Conservation (phyloP, 1,140 invertebrate species). For the Drosophila suzukii region DNA sequence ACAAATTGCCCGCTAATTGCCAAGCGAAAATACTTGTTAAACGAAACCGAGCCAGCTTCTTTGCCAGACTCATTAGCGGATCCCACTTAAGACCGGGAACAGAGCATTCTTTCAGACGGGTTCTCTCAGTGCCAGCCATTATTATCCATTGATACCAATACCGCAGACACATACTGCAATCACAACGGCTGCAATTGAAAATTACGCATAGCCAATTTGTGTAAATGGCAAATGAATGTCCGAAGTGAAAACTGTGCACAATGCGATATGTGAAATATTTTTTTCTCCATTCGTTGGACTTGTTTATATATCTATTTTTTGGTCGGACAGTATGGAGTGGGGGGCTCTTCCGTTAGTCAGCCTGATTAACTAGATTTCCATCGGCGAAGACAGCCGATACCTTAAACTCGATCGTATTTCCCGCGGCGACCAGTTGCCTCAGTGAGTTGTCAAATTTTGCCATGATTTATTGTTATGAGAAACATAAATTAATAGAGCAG, state of each 20-base stretch:
- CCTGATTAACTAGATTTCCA: conserved; percentile 45
- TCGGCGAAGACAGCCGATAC: conserved; percentile 10
- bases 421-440: background rate
- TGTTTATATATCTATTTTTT: conserved; percentile 1
- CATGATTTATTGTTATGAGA: conserved; percentile 24
- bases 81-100: conserved; percentile 17
- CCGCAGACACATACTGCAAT: background rate
- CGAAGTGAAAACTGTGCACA: conserved; percentile 59
- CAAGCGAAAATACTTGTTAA: conserved; percentile 61
- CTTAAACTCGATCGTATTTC: conserved; percentile 7
- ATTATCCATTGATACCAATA: conserved; percentile 8
- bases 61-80: conserved; percentile 38
- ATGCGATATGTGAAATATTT: conserved; percentile 31
- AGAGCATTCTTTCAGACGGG: conserved; percentile 21
- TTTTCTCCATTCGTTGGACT: conserved; percentile 37
- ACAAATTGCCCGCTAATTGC: conserved; percentile 58
- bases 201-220: conserved; percentile 58
- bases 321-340: background rate
- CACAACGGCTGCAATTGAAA: conserved; percentile 55
- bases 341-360: conserved; percentile 59
- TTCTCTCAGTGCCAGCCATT: conserved; percentile 9
- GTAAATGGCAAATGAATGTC: conserved; percentile 51
- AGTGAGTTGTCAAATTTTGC: conserved; percentile 23
- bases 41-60: conserved; percentile 17
- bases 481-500: conserved; percentile 29